Evolutionary conservation across 2,113 vertebrate species (phyloP).

Genomic region (Aspidoscelis tigris): DNA sequence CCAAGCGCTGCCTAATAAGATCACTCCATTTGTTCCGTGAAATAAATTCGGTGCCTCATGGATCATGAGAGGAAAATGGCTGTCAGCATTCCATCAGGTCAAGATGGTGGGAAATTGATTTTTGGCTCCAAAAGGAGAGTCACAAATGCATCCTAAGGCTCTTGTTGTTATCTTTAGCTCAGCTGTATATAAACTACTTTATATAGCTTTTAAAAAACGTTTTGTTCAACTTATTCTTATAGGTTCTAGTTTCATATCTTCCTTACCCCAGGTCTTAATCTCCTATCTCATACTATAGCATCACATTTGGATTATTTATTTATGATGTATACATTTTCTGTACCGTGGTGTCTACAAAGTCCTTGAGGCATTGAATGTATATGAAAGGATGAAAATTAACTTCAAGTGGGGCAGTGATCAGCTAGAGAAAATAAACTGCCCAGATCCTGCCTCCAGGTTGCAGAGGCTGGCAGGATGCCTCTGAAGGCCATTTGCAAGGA

Average conservation of each 20-base stretch:
- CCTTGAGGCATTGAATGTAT: background rate
- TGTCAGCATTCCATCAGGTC: background rate
- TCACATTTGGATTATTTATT: background rate
- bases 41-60: background rate
- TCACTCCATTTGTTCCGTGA: background rate
- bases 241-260: constrained; percentile 36
- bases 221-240: constrained; percentile 29
- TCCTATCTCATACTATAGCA: background rate
- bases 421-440: background rate
- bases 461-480: no score
- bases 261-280: background rate
- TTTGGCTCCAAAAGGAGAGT: constrained; percentile 16
- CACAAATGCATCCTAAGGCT: background rate
- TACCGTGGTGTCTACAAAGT: background rate
- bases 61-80: background rate
- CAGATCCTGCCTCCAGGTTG: no score
- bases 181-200: background rate
- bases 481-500: no score
- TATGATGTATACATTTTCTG: background rate
- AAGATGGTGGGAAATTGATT: background rate
- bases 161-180: constrained; percentile 7
- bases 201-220: background rate
- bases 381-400: background rate
- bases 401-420: constrained; percentile 12
- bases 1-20: background rate